Evolutionary conservation across 2,797 vertebrate genomes (phyloP), one percentile per base, ranked within the genome.

Genomic region (Epinephelus coioides): DNA sequence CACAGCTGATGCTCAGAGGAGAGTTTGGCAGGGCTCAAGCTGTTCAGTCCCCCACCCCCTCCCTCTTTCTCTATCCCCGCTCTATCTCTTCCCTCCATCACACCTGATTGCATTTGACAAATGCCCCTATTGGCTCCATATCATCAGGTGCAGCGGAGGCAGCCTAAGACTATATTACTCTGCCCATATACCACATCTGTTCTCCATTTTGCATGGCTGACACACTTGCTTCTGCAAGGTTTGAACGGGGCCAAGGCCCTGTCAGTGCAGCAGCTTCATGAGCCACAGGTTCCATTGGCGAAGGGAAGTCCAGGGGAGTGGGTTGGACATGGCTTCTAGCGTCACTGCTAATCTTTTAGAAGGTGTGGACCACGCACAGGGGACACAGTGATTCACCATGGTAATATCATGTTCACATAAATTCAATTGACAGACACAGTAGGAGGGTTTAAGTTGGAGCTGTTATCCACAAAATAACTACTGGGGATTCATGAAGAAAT

Each of bases 81-180:
- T 83, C 85, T 88, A 88, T 90, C 85, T 89, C 88, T 92, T 83
- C 76, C 82, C 84, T 87, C 88, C 88, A 95, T 95, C 93, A 94
- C 94, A 95, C 94, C 94, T 95, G 94, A 95, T 95, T 95, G 92
- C 94, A 88, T 95, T 93, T 93, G 93, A 95, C 94, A 95, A 94
- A 95, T 93, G 92, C 93, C 91, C 87, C 93, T 92, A 93, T 94
- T 90, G 94, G 93, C 93, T 94, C 91, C 88, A 93, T 94, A 93
- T 95, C 93, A 94, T 94, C 88, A 90, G 91, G 88, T 94, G 91
- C 91, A 81, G 88, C 67, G 85, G 89, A 93, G 92, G 90, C 90
- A 91, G 88, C 91, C 90, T 90, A 95, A 92, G 89, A 94, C 93
- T 95, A 92, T 93, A 94, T 94, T 92, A 90, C 92, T 88, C 84